A percentile compares a stretch with the other conserved stretches of the same genome.
Evolutionary conservation across 2,888 invertebrate genomes (phyloP).

Genomic region (Parochlus steinenii): DNA sequence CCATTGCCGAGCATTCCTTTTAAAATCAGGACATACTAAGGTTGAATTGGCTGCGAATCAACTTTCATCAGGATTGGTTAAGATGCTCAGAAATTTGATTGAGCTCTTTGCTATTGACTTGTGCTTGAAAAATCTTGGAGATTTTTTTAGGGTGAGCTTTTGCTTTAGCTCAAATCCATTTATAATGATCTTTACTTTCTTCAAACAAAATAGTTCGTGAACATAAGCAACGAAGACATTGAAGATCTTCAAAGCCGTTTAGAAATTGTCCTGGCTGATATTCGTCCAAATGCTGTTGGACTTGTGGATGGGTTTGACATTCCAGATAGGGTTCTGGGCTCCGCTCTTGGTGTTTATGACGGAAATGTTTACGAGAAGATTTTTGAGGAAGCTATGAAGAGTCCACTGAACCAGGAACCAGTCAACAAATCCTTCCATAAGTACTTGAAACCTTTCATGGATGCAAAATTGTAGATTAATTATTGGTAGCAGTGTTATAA

Average conservation of each 20-base stretch:
- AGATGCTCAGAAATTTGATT: conserved; percentile 45
- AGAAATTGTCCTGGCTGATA: conserved; percentile 45
- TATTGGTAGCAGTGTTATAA: too few species aligned
- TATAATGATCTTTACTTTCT: too few species aligned
- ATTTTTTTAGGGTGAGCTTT: conserved; percentile 48
- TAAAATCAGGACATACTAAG: conserved; percentile 43
- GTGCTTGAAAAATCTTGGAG: conserved; percentile 49
- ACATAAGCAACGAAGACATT: conserved; percentile 23
- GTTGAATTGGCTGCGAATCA: conserved; percentile 28
- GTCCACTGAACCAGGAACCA: conserved; percentile 63
- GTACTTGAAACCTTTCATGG: conserved; percentile 64
- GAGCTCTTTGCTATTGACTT: conserved; percentile 57
- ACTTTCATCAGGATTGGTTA: conserved; percentile 38
- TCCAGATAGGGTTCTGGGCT: conserved; percentile 58
- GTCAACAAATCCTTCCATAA: conserved; percentile 59
- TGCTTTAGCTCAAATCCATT: too few species aligned
- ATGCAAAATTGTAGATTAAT: conserved; percentile 21
- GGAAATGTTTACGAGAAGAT: conserved; percentile 71
- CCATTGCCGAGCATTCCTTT: conserved; percentile 58
- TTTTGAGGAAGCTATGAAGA: conserved; percentile 61
- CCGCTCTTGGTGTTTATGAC: conserved; percentile 65
- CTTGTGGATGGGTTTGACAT: conserved; percentile 86
- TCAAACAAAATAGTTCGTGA: too few species aligned
- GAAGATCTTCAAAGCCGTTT: conserved; percentile 46
- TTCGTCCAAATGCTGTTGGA: conserved; percentile 78